Evolutionary conservation across 2,888 invertebrate species (phyloP), one percentile per base, ranked within the genome.

Genomic region (Synanthedon andrenaeformis): DNA sequence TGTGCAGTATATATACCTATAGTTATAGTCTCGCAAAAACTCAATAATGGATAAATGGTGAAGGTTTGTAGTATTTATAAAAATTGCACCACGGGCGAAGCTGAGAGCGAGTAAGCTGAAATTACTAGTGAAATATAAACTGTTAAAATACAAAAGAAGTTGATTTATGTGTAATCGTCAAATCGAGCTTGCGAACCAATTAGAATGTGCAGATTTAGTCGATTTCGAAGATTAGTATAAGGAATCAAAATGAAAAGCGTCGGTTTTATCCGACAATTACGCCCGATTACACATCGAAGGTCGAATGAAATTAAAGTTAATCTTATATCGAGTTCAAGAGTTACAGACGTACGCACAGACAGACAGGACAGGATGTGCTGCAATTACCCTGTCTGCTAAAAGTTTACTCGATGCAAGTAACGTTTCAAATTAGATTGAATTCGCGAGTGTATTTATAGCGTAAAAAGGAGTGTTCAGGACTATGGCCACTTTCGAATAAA

Each of bases 311-410:
- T 67, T 66, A 64, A 64, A 60, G 61, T 61, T 62, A 64, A 67
- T 65, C 58, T 58, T 17, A 58, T 62, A 57, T 67, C 65, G 64
- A 59, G 64, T 68, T 65, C 69, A 58, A n/a, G 49, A 59, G 58
- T 62, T 59, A 62, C 62, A 56, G 17, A 52, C 51, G 28, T 57
- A 73, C 73, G 63, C 60, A 70, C 69, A 59, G 57, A 64, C 60
- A 58, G 69, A 72, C 78, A 57, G 70, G 70, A 64, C 80, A 76
- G 82, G 80, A 82, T 79, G 70, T 68, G 58, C 64, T 64, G 75
- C 75, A 82, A 83, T 83, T 82, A 82, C 73, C 58, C 74, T 82
- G 83, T 83, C 83, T 56, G 61, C 64, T 67, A 62, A 70, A 45
- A 60, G 67, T 63, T 65, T 65, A 54, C 59, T 53, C 55, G 55